Evolutionary conservation across 2,888 invertebrate species (phyloP).

Genomic region (Chymomyza amoena): DNA sequence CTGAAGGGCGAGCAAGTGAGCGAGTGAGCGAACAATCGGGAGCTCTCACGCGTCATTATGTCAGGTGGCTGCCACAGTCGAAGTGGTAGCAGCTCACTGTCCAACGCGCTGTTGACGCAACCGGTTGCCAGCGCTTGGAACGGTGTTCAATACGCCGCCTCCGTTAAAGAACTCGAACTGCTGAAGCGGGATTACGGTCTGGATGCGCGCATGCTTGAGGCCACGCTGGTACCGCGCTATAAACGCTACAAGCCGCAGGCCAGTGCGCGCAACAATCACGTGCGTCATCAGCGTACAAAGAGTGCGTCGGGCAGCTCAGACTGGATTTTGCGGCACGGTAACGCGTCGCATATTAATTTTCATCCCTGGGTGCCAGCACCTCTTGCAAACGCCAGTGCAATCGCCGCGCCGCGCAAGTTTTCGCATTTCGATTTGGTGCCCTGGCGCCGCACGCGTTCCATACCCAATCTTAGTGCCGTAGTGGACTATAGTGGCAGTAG

Average conservation of each 20-base stretch:
- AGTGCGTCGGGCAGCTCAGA: constrained; percentile 44
- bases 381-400: background rate
- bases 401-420: constrained; percentile 58
- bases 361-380: constrained; percentile 71
- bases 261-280: constrained; percentile 69
- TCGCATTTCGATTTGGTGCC: constrained; percentile 77
- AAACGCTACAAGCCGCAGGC: constrained; percentile 62
- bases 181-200: constrained; percentile 70
- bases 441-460: constrained; percentile 74
- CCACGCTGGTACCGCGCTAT: constrained; percentile 70
- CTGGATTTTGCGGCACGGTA: constrained; percentile 76
- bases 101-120: constrained; percentile 29
- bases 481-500: constrained; percentile 63
- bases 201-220: constrained; percentile 71
- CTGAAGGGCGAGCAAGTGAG: background rate
- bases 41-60: constrained; percentile 8
- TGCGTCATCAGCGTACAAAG: constrained; percentile 29
- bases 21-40: background rate
- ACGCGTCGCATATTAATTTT: constrained; percentile 69
- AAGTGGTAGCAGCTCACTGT: constrained; percentile 16
- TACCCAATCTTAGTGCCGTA: constrained; percentile 63
- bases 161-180: constrained; percentile 68
- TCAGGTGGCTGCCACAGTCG: constrained; percentile 13
- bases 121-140: constrained; percentile 71
- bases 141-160: constrained; percentile 73